Percentiles rank a stretch among this genome's conserved stretches.
phyloP scores from a whole-genome alignment of 1,140 invertebrate species.

The Leptinotarsa undecemlineata region DNA sequence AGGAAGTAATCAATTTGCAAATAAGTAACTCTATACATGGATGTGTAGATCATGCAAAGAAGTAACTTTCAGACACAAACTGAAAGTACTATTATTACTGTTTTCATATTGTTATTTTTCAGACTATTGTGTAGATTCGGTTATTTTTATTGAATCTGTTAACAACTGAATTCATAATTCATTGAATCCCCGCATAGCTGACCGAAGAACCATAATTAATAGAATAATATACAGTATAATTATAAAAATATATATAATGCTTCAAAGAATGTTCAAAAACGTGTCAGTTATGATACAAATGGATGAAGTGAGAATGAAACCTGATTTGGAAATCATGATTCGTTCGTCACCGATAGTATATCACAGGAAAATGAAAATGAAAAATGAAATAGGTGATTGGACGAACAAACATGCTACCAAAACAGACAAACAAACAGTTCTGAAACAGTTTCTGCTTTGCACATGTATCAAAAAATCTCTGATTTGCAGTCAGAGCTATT shows the following conservation, averaged over 20 bases:
- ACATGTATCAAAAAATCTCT: conserved; percentile 20
- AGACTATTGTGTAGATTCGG: too few species aligned
- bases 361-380: conserved; percentile 9
- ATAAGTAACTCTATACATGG: too few species aligned
- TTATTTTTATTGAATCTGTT: too few species aligned
- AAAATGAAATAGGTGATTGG: not conserved
- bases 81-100: too few species aligned
- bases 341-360: conserved; percentile 6
- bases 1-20: too few species aligned
- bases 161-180: too few species aligned
- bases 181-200: too few species aligned
- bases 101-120: too few species aligned
- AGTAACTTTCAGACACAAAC: too few species aligned
- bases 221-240: not conserved
- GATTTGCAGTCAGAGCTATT: not conserved
- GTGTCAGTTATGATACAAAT: conserved; percentile 1
- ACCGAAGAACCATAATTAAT: not conserved
- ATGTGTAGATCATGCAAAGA: too few species aligned
- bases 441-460: conserved; percentile 24
- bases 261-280: not conserved
- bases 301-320: conserved; percentile 16
- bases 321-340: conserved; percentile 20
- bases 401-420: conserved; percentile 23
- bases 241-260: conserved; percentile 1
- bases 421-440: conserved; percentile 21